Conservation (phyloP, 2,888 invertebrate genomes). For the Yponomeuta malinellus region DNA sequence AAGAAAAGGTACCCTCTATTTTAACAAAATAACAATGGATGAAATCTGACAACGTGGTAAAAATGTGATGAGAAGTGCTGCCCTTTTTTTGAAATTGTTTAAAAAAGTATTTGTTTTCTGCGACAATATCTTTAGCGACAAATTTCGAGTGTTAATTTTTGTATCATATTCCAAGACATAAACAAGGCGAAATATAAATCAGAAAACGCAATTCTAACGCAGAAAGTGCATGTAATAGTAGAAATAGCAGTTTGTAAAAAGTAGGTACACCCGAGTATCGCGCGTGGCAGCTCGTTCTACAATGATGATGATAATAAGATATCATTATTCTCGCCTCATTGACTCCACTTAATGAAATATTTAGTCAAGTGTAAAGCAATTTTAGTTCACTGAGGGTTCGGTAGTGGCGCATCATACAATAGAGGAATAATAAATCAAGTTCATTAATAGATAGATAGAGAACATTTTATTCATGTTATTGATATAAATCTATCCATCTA, state of each 20-base stretch:
- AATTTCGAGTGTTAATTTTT: no score
- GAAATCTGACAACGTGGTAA: no score
- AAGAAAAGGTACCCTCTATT: no score
- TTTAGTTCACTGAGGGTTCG: not conserved
- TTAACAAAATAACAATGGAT: no score
- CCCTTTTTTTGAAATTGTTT: not conserved
- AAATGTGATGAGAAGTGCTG: not conserved
- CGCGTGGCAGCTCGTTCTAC: not conserved
- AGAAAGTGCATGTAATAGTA: not conserved
- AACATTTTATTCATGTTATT: no score
- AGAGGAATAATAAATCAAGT: no score
- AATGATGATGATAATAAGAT: slow-evolving; percentile 30
- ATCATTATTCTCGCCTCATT: slow-evolving; percentile 26
- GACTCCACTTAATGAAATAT: not conserved
- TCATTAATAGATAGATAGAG: no score
- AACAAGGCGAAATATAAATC: no score
- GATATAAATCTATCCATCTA: no score
- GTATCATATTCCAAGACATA: no score
- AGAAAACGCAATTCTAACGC: no score
- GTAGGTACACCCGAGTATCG: not conserved
- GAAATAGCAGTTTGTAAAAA: not conserved
- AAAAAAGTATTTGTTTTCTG: not conserved
- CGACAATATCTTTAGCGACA: no score
- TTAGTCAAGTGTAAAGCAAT: slow-evolving; percentile 4
- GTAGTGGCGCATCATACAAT: not conserved